phyloP scores from a whole-genome alignment of 2,113 vertebrate species.

The Myodes glareolus region DNA sequence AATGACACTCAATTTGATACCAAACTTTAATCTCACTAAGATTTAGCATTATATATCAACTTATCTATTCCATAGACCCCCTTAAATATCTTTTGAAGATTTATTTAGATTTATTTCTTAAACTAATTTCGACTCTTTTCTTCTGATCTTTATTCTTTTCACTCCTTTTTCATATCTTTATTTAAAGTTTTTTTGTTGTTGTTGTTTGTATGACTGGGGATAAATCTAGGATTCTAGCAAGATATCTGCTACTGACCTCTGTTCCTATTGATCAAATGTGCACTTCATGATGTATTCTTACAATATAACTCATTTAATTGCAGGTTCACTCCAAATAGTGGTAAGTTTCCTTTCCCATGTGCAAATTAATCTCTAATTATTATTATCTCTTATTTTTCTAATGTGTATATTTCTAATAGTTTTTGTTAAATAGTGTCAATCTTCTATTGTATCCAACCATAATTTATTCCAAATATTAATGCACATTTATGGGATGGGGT shows the following conservation, averaged over 20 bases:
- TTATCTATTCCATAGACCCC: not conserved
- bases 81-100: not conserved
- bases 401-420: not conserved
- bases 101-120: not conserved
- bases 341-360: not conserved
- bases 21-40: not conserved
- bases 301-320: not conserved
- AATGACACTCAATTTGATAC: too few relatives aligned
- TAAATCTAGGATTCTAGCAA: not conserved
- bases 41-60: not conserved
- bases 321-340: not conserved
- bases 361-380: not conserved
- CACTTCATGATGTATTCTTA: not conserved
- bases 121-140: not conserved
- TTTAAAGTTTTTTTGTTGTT: not conserved
- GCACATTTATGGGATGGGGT: not conserved
- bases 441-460: not conserved
- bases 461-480: not conserved
- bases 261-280: rapidly evolving
- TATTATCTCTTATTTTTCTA: not conserved
- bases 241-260: not conserved
- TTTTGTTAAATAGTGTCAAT: not conserved
- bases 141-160: not conserved
- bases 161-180: not conserved
- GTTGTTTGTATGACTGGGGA: not conserved